These are phyloP conservation scores for Bubalus kerabau DNA, from an alignment of 2,113 vertebrate genomes.

Conservation along the genomic window DNA sequence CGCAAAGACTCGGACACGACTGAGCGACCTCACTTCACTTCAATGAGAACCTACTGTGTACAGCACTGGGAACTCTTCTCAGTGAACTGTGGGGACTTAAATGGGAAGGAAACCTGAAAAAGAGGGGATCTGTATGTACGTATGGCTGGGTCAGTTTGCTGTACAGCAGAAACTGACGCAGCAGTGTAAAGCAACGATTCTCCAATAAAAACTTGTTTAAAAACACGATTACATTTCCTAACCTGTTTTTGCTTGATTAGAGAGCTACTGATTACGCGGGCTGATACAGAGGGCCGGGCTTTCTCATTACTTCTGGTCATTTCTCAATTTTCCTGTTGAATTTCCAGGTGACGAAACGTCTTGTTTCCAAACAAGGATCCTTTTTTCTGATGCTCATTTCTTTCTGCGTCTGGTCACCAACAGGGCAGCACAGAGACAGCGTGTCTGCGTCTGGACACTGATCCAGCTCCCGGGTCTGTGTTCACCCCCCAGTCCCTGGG, in stretches of 20 bases:
- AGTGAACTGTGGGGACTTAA: background rate
- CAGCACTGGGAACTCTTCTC: background rate
- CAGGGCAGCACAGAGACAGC: fast-evolving
- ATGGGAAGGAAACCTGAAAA: background rate
- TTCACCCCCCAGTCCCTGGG: fast-evolving
- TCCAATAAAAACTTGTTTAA: background rate
- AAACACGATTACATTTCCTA: fast-evolving
- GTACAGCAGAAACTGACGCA: fast-evolving
- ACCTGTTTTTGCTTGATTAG: fast-evolving
- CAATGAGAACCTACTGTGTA: fast-evolving
- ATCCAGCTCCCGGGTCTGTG: fast-evolving
- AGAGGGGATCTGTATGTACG: fast-evolving
- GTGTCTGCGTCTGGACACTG: fast-evolving
- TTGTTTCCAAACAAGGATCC: background rate
- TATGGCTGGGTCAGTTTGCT: background rate
- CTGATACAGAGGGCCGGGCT: background rate
- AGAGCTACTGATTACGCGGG: fast-evolving
- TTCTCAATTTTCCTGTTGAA: background rate
- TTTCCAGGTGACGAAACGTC: background rate
- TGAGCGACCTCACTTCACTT: no score
- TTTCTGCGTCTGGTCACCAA: fast-evolving
- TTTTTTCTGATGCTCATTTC: fast-evolving
- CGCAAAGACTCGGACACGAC: fast-evolving
- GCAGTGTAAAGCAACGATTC: fast-evolving
- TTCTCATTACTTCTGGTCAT: fast-evolving